Evolutionary conservation across 2,797 vertebrate genomes (phyloP), one percentile per base, ranked within the genome.

Genomic region (Sebastes hubbsi): DNA sequence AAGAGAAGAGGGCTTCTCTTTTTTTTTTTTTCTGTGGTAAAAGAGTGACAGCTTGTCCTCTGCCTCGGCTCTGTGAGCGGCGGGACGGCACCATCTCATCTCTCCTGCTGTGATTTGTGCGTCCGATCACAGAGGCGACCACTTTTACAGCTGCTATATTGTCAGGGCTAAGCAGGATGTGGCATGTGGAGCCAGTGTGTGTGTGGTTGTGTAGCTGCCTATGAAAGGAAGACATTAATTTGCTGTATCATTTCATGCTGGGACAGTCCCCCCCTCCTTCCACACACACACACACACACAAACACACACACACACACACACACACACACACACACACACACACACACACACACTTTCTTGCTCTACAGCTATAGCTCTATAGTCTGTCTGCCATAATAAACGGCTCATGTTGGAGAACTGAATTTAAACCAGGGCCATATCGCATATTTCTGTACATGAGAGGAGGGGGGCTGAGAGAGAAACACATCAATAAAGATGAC

Each of bases 401-500:
- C 93, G 94, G 93, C 94, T 92, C 82, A 75, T 89, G 91, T 85
- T 91, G 87, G 87, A 90, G 92, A 92, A 94, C 88, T 95, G 94
- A 95, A 96, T 95, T 95, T 94, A 94, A 93, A 94, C 90, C 90
- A 90, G 94, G 94, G 94, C 93, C 93, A 94, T 90, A 84, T 84
- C 84, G 83, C 90, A 94, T 93, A 94, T 94, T 91, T 93, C 89
- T 90, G 81, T 80, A 92, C 88, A 89, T 86, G 81, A 87, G 78
- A 75, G 82, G 80, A 84, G 74, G 84, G 79, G 81, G 72, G 27
- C 76, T 24, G 78, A 46, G 85, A 88, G 87, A 88, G 92, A 91
- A 92, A 93, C 87, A 90, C 94, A 96, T 95, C 95, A 94, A 96
- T 96, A 96, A 96, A 95, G 94, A 93, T 89, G 94, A 94, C 93